phyloP scores from a whole-genome alignment of 2,888 invertebrate genomes.

The Hoplodrina ambigua region DNA sequence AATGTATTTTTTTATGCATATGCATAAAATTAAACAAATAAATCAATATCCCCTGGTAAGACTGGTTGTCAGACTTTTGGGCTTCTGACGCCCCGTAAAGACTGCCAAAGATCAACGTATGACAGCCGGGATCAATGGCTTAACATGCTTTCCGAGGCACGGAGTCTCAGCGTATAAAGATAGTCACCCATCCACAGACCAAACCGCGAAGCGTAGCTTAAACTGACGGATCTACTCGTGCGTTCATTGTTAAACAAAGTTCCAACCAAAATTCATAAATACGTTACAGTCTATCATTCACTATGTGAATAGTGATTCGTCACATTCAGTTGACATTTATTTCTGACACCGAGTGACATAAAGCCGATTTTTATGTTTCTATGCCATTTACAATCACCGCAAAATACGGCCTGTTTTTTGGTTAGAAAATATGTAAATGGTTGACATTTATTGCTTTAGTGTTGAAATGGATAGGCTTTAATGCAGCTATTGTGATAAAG shows the following conservation, averaged over 20 bases:
- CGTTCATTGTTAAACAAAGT: not conserved
- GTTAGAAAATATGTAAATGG: conserved; percentile 37
- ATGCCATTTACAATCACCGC: conserved; percentile 26
- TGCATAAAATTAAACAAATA: no score
- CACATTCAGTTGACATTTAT: conserved; percentile 56
- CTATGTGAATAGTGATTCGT: conserved; percentile 38
- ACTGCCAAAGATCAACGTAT: no score
- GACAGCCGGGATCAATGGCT: no score
- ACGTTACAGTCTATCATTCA: conserved; percentile 40
- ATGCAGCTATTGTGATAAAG: conserved; percentile 6
- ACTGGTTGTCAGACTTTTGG: no score
- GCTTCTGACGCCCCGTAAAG: no score
- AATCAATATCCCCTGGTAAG: no score
- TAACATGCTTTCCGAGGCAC: no score
- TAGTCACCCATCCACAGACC: no score
- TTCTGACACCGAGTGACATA: conserved; percentile 32
- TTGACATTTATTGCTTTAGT: conserved; percentile 40
- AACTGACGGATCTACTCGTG: no score
- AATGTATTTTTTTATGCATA: no score
- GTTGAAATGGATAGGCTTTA: conserved; percentile 36
- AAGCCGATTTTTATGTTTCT: conserved; percentile 22
- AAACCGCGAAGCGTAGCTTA: no score
- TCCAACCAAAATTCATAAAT: conserved; percentile 30
- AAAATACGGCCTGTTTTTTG: conserved; percentile 33
- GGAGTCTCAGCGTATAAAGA: no score